phyloP scores from a whole-genome alignment of 2,113 vertebrate genomes.

The Mustela nigripes region DNA sequence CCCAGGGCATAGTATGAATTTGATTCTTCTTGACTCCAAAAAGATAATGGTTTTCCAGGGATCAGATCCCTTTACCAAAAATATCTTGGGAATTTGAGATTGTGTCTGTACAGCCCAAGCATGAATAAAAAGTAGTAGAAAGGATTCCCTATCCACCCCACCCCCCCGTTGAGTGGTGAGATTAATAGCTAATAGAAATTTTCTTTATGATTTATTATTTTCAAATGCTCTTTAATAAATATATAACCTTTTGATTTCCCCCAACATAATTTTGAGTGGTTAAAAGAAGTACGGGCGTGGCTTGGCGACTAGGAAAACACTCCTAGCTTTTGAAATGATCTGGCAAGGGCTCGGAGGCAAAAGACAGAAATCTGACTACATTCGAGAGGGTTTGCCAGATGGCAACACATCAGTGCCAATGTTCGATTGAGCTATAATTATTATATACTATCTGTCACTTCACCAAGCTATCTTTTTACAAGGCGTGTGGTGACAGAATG shows the following conservation, averaged over 20 bases:
- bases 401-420: conserved; percentile 57
- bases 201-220: conserved; percentile 16
- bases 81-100: conserved; percentile 35
- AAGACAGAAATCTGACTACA: conserved; percentile 75
- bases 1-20: not conserved
- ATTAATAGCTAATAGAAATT: not conserved
- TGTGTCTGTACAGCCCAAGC: not conserved
- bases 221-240: not conserved
- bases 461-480: conserved; percentile 65
- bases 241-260: conserved; percentile 34
- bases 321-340: conserved; percentile 51
- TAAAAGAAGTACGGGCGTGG: conserved; percentile 30
- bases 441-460: conserved; percentile 71
- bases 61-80: conserved; percentile 43
- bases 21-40: not conserved
- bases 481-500: conserved; percentile 59
- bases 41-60: not conserved
- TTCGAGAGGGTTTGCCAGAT: conserved; percentile 69
- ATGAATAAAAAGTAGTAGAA: conserved; percentile 42
- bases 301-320: conserved; percentile 50
- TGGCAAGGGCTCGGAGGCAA: conserved; percentile 59
- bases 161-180: not conserved
- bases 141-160: no score
- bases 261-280: conserved; percentile 46
- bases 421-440: conserved; percentile 73